A percentile compares a stretch with the other conserved stretches of the same genome.
These are phyloP conservation scores for Hormaphis cornu DNA, from an alignment of 1,140 invertebrate genomes.

Conservation along the genomic window DNA sequence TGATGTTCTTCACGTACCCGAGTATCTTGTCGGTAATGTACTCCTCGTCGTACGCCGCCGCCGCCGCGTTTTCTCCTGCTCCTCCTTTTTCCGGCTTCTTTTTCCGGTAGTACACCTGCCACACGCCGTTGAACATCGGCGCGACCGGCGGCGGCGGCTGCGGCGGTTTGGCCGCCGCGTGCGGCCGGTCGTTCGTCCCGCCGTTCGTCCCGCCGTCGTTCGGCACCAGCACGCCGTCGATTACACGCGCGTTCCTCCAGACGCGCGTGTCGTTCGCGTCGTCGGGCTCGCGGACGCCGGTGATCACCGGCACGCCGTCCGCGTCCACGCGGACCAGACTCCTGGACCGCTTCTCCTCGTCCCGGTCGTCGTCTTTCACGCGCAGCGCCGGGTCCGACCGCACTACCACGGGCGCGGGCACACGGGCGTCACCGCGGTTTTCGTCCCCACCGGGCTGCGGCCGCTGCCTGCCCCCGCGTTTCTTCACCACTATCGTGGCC, in stretches of 20 bases:
- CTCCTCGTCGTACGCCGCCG: conserved; percentile 33
- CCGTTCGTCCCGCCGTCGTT: neutral
- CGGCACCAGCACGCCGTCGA: conserved; percentile 62
- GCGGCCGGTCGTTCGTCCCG: neutral
- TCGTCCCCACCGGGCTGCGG: neutral
- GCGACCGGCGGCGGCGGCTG: neutral
- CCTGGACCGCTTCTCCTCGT: conserved; percentile 45
- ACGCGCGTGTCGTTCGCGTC: conserved; percentile 69
- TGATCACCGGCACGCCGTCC: conserved; percentile 66
- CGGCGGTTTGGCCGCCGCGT: neutral
- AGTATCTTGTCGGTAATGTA: conserved; percentile 40
- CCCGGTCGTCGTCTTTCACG: conserved; percentile 47
- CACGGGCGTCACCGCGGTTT: conserved; percentile 31
- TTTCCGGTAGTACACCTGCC: conserved; percentile 14
- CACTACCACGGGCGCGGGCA: conserved; percentile 58
- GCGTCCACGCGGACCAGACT: conserved; percentile 51
- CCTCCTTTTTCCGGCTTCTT: conserved; percentile 16
- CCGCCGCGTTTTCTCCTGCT: neutral
- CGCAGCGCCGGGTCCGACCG: conserved; percentile 52
- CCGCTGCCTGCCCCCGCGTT: conserved; percentile 46
- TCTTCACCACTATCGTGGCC: conserved; percentile 66
- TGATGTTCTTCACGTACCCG: conserved; percentile 55
- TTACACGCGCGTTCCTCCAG: conserved; percentile 76
- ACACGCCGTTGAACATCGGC: conserved; percentile 17
- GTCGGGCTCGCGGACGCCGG: conserved; percentile 69